A percentile compares a stretch with the other conserved stretches of the same genome.
Evolutionary conservation across 1,140 invertebrate species (phyloP).

Genomic region (Papilio machaon): DNA sequence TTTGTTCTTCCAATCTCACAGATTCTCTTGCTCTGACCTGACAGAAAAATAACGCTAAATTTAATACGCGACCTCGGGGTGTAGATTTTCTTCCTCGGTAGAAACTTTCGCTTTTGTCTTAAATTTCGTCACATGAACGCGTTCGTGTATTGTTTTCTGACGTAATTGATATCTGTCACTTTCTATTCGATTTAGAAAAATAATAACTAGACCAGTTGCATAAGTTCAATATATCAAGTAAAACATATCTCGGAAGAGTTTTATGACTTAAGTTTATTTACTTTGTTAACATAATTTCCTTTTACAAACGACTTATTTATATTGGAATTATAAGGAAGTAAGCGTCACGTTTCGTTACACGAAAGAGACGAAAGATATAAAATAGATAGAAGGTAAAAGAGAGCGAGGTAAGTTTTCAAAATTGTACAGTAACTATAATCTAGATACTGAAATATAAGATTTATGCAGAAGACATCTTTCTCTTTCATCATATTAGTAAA

Average conservation of each 20-base stretch:
- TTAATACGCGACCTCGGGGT: constrained; percentile 4
- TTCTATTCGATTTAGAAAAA: constrained; percentile 17
- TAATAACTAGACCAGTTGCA: neutral
- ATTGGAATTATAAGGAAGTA: neutral
- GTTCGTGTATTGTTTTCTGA: neutral
- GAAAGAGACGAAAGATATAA: neutral
- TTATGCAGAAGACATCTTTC: too few species aligned
- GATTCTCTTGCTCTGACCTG: neutral
- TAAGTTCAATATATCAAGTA: neutral
- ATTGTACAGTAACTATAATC: too few species aligned
- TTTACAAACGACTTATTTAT: neutral
- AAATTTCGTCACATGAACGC: neutral
- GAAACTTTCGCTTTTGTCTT: constrained; percentile 3
- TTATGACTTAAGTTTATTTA: neutral
- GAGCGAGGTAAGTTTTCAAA: too few species aligned
- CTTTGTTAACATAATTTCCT: neutral
- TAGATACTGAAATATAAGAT: too few species aligned
- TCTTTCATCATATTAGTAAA: too few species aligned
- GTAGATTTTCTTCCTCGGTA: neutral
- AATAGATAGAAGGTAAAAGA: neutral
- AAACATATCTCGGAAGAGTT: neutral
- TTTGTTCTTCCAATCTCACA: constrained; percentile 13
- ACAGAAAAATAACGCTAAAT: neutral
- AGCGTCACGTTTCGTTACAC: neutral
- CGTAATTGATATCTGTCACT: neutral